These are phyloP conservation scores for Uria lomvia DNA, from an alignment of 2,113 vertebrate genomes.

Conservation along the genomic window DNA sequence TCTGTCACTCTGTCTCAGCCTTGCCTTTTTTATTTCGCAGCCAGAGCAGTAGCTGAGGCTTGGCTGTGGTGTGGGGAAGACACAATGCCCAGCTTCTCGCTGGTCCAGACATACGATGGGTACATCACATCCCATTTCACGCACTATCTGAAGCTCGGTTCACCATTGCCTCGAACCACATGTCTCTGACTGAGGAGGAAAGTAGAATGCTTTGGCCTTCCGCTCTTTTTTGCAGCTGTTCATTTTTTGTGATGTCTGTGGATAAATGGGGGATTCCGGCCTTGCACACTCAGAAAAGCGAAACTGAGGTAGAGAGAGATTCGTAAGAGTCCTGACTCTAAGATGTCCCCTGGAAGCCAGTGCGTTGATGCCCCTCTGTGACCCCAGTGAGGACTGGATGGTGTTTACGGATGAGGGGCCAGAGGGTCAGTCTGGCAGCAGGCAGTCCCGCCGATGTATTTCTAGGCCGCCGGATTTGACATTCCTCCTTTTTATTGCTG, in stretches of 20 bases:
- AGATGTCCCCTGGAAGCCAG: no score
- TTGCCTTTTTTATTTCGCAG: no score
- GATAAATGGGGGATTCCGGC: background rate
- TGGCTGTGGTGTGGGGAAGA: background rate
- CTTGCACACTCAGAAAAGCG: no score
- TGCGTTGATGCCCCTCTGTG: background rate
- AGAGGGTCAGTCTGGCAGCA: background rate
- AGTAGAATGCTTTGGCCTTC: background rate
- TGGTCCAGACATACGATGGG: accelerated
- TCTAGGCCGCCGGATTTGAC: background rate
- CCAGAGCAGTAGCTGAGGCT: background rate
- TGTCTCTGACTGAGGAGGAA: accelerated
- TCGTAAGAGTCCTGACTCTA: background rate
- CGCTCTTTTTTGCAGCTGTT: background rate
- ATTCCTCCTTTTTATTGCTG: background rate
- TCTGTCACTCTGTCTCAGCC: background rate
- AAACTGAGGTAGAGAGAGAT: background rate
- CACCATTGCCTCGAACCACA: accelerated
- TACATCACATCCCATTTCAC: background rate
- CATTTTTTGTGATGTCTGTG: no score
- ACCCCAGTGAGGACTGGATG: background rate
- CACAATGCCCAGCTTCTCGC: background rate
- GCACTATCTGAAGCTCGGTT: accelerated
- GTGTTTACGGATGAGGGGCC: accelerated
- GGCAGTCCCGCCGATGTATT: accelerated